Evolutionary conservation across 2,113 vertebrate species (phyloP).

Genomic region (Paramisgurnus dabryanus): DNA sequence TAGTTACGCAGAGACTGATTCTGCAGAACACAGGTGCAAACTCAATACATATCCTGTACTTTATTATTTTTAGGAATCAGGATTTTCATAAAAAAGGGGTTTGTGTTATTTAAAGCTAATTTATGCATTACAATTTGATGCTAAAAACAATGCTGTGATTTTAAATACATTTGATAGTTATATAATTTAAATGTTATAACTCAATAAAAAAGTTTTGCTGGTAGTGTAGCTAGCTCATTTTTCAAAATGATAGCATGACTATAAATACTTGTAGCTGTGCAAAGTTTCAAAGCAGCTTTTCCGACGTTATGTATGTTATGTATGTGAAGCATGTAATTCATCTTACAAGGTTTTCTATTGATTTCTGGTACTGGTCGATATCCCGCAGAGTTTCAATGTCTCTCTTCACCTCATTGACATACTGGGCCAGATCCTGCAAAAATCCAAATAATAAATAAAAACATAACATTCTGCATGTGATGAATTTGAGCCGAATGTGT

Average conservation of each 20-base stretch:
- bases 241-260: too few species aligned
- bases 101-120: too few species aligned
- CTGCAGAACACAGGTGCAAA: constrained; percentile 62
- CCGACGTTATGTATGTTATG: not conserved
- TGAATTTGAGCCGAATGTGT: not conserved
- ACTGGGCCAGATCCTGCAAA: constrained; percentile 93
- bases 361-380: constrained; percentile 94
- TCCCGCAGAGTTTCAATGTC: constrained; percentile 96
- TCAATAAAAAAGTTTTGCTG: too few species aligned
- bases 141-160: too few species aligned
- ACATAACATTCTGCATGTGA: not conserved
- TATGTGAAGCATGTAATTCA: not conserved
- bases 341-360: constrained; percentile 94
- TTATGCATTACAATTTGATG: too few species aligned
- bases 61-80: not conserved
- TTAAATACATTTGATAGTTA: too few species aligned
- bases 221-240: too few species aligned
- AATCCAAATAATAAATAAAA: constrained; percentile 45
- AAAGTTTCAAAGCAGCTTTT: not conserved
- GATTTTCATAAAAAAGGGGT: too few species aligned
- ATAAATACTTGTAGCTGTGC: too few species aligned
- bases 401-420: constrained; percentile 98
- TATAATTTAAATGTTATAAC: too few species aligned
- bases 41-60: not conserved
- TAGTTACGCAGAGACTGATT: constrained; percentile 89